Percentiles rank a stretch among this genome's conserved stretches.
phyloP scores from a whole-genome alignment of 2,888 invertebrate species.

The Sphinx pinastri region DNA sequence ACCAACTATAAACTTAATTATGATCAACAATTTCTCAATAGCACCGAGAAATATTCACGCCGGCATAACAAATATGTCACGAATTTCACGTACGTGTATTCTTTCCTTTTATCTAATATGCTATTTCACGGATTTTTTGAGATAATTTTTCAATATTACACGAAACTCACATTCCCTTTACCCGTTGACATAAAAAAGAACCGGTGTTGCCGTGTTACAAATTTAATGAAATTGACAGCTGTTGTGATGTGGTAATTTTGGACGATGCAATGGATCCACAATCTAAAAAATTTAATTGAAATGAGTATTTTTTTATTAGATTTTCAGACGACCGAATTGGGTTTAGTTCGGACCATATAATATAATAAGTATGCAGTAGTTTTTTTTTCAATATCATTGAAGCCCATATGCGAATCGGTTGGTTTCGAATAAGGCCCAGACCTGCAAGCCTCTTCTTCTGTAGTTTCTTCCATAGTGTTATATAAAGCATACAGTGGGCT shows the following conservation, averaged over 20 bases:
- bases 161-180: slow-evolving; percentile 80
- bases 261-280: no score
- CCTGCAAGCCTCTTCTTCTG: no score
- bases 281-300: no score
- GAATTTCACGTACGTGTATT: slow-evolving; percentile 37
- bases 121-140: slow-evolving; percentile 63
- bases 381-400: no score
- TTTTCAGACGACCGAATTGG: no score
- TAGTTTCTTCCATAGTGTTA: no score
- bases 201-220: slow-evolving; percentile 55
- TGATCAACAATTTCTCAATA: slow-evolving; percentile 33
- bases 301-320: no score
- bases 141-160: slow-evolving; percentile 64
- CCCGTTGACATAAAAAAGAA: slow-evolving; percentile 80
- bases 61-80: slow-evolving; percentile 36
- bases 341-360: no score
- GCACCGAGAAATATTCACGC: slow-evolving; percentile 51
- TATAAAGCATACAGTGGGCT: no score
- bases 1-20: slow-evolving; percentile 49
- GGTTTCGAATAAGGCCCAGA: no score
- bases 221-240: slow-evolving; percentile 21
- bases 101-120: slow-evolving; percentile 39
- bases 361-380: no score
- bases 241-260: neutral
- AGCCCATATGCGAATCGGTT: no score